Percentiles rank a stretch among this genome's conserved stretches.
phyloP scores from a whole-genome alignment of 2,113 vertebrate species.

The Felis chaus region DNA sequence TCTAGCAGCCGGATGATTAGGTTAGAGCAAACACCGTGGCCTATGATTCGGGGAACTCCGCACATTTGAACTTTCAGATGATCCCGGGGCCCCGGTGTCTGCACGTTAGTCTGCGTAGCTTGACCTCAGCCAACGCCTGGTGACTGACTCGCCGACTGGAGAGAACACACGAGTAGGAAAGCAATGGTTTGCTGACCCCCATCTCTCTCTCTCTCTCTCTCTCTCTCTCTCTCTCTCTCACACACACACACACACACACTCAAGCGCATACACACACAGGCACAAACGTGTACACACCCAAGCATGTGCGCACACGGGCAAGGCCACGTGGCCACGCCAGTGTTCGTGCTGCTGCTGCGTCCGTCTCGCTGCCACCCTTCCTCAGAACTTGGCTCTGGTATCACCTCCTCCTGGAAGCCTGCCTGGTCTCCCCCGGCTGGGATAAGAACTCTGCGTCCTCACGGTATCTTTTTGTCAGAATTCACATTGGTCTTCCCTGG shows the following conservation, averaged over 20 bases:
- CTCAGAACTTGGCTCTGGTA: not conserved
- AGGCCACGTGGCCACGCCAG: not conserved
- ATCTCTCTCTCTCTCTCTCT: not conserved
- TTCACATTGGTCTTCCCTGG: not conserved
- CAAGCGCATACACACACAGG: not conserved
- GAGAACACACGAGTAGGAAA: not conserved
- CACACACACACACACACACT: no score
- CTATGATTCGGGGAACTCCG: conserved; percentile 16
- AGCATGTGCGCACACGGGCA: not conserved
- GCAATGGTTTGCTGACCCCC: not conserved
- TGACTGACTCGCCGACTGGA: not conserved
- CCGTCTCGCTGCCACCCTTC: not conserved
- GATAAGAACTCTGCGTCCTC: not conserved
- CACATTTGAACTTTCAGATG: not conserved
- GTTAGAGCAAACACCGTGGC: not conserved
- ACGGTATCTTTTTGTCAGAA: not conserved
- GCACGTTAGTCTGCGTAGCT: no score
- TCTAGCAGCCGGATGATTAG: not conserved
- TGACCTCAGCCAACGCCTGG: not conserved
- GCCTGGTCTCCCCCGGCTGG: not conserved
- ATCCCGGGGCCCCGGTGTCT: not conserved
- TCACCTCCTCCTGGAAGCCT: not conserved
- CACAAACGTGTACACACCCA: no score
- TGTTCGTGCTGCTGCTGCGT: not conserved
- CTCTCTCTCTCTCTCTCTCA: no score